Evolutionary conservation across 2,797 vertebrate species (phyloP).

Genomic region (Xenentodon cancila): DNA sequence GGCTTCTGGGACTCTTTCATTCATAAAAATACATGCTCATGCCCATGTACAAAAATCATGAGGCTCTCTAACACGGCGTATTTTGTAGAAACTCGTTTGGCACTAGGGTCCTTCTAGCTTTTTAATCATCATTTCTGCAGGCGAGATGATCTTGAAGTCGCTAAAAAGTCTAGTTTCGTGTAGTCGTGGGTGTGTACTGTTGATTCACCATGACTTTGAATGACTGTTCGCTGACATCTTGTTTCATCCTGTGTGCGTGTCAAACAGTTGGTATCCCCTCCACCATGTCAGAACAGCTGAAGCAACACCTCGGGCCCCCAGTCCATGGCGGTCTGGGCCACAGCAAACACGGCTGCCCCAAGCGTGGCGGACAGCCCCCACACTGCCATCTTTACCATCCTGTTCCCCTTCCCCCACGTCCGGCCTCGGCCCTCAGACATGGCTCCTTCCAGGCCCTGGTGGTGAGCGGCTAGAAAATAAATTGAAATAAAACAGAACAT

Average conservation of each 20-base stretch:
- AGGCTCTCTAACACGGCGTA: no score
- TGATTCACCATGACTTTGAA: slow-evolving; percentile 8
- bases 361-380: slow-evolving; percentile 88
- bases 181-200: slow-evolving; percentile 2
- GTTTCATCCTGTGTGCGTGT: background rate
- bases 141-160: slow-evolving; percentile 19
- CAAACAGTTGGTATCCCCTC: slow-evolving; percentile 1
- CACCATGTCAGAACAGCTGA: slow-evolving; percentile 82
- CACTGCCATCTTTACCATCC: slow-evolving; percentile 85
- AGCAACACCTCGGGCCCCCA: slow-evolving; percentile 86
- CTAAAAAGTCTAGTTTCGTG: slow-evolving; percentile 24
- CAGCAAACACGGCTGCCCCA: slow-evolving; percentile 84
- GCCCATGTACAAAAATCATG: no score
- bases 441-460: slow-evolving; percentile 38
- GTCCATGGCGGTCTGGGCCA: slow-evolving; percentile 87
- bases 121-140: background rate
- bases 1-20: slow-evolving; percentile 4
- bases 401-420: slow-evolving; percentile 64
- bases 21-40: background rate
- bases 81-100: slow-evolving; percentile 54
- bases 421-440: slow-evolving; percentile 26
- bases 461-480: slow-evolving; percentile 29
- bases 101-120: slow-evolving; percentile 23
- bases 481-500: slow-evolving; percentile 30
- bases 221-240: slow-evolving; percentile 9